These are phyloP conservation scores for Callocephalon fimbriatum DNA, from an alignment of 2,113 vertebrate species.

Conservation along the genomic window DNA sequence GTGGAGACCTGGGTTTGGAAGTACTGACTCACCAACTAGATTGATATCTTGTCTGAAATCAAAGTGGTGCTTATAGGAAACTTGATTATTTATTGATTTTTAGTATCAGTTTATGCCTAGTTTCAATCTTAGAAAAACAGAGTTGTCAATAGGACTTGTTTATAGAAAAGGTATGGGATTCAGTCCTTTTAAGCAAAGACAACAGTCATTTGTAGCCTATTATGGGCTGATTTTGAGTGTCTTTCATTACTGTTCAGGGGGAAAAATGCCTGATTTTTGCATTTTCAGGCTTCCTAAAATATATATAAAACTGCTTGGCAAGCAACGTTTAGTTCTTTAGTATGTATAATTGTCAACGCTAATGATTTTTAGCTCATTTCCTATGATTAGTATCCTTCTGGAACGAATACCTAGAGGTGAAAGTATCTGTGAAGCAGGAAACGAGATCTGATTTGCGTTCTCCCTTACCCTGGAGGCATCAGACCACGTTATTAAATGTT, in stretches of 20 bases:
- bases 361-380: slow-evolving; percentile 15
- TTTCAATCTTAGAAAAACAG: background rate
- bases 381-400: slow-evolving; percentile 42
- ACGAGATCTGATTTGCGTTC: background rate
- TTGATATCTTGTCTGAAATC: background rate
- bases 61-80: background rate
- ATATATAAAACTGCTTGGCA: background rate
- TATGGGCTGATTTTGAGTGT: background rate
- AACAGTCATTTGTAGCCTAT: accelerated
- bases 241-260: background rate
- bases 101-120: background rate
- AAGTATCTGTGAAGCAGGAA: slow-evolving; percentile 50
- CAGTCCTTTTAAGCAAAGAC: background rate
- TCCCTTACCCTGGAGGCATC: slow-evolving; percentile 24
- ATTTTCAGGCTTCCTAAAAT: background rate
- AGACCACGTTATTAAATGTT: background rate
- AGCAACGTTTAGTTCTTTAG: background rate
- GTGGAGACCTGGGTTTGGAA: background rate
- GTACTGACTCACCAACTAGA: background rate
- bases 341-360: background rate
- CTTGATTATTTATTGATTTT: background rate
- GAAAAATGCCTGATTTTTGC: background rate
- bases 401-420: slow-evolving; percentile 34
- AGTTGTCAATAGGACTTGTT: background rate
- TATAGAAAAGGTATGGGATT: background rate